Conservation (phyloP, 2,113 vertebrate species). For the Polypterus bichir region DNA sequence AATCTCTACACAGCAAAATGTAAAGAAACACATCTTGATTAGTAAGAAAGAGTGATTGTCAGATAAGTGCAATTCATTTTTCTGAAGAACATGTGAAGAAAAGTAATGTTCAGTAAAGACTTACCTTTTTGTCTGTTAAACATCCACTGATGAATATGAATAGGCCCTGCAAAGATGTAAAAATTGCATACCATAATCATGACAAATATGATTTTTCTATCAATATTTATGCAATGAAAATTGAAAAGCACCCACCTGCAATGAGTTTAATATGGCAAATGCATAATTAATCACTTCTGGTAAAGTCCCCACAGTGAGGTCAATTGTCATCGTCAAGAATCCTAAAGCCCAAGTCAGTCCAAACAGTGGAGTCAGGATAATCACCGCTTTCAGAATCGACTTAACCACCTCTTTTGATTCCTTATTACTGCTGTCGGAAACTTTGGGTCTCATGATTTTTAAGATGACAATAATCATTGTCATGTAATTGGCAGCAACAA, state of each 20-base stretch:
- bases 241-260: conserved; percentile 41
- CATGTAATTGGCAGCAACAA: conserved; percentile 63
- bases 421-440: neutral
- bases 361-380: conserved; percentile 51
- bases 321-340: conserved; percentile 25
- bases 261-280: conserved; percentile 45
- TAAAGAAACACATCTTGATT: no score
- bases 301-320: neutral
- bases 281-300: conserved; percentile 28
- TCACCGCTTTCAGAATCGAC: conserved; percentile 39
- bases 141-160: conserved; percentile 49
- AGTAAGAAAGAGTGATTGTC: no score
- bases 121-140: conserved; percentile 47
- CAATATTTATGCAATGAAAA: no score
- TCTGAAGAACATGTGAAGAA: neutral
- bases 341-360: conserved; percentile 54
- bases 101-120: no score
- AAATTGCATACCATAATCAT: neutral
- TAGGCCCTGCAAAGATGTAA: conserved; percentile 38
- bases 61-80: no score
- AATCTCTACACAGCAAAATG: no score
- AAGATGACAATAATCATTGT: conserved; percentile 65
- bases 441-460: conserved; percentile 59
- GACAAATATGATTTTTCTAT: no score
- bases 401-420: conserved; percentile 33